Conservation (phyloP, 2,113 vertebrate genomes). For the Guaruba guarouba region DNA sequence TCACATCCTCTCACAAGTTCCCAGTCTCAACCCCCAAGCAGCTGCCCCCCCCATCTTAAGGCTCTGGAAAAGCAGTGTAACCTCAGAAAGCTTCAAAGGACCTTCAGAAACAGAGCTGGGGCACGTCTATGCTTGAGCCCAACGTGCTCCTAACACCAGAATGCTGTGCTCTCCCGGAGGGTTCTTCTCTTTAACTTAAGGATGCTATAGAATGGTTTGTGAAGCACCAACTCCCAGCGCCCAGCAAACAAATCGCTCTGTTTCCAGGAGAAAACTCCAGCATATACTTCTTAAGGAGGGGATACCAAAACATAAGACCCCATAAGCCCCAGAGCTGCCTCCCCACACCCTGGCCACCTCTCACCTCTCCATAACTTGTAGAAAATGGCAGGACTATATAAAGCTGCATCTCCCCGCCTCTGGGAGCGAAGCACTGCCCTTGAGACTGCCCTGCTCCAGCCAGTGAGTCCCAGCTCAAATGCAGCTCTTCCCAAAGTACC, state of each 20-base stretch:
- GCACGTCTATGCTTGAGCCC: background rate
- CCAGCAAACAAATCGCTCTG: background rate
- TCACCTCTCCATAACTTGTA: background rate
- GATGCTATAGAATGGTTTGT: background rate
- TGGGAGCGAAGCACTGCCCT: background rate
- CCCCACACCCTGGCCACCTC: background rate
- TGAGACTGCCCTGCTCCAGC: background rate
- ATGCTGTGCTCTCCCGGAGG: background rate
- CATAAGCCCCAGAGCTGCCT: background rate
- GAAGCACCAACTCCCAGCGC: background rate
- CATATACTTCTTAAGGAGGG: rapidly evolving
- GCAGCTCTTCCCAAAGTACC: background rate
- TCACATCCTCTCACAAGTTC: background rate
- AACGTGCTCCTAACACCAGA: background rate
- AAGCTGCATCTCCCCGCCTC: background rate
- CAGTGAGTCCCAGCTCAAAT: background rate
- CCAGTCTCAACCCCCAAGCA: background rate
- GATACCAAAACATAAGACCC: background rate
- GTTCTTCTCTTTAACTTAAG: background rate
- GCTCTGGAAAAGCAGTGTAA: background rate
- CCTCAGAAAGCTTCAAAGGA: background rate
- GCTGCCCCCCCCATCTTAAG: too few species aligned
- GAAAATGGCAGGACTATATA: background rate
- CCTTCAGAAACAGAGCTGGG: background rate
- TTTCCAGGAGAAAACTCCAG: background rate